These are phyloP conservation scores for Pelodiscus sinensis DNA, from an alignment of 2,113 vertebrate genomes.

Conservation along the genomic window DNA sequence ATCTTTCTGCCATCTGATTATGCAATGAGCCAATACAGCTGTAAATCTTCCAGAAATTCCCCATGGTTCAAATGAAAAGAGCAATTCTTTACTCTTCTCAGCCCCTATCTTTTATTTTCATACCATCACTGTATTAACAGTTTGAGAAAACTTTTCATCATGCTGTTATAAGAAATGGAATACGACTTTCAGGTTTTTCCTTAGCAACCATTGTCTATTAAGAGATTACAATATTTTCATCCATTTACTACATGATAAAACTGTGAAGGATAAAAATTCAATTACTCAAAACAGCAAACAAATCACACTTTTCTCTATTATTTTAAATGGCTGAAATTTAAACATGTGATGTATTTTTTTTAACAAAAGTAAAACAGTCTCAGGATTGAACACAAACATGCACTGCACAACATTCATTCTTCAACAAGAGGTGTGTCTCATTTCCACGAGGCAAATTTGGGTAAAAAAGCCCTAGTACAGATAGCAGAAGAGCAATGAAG, in stretches of 20 bases:
- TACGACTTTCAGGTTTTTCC: slow-evolving; percentile 76
- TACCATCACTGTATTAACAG: slow-evolving; percentile 78
- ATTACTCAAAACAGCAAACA: slow-evolving; percentile 21
- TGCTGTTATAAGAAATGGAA: slow-evolving; percentile 78
- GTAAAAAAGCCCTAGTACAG: background rate
- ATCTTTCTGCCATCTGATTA: slow-evolving; percentile 80
- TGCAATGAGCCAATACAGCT: slow-evolving; percentile 81
- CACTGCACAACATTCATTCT: background rate
- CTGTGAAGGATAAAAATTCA: slow-evolving; percentile 20
- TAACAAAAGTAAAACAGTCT: slow-evolving; percentile 17
- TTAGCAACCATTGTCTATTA: slow-evolving; percentile 75
- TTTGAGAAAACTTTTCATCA: slow-evolving; percentile 83
- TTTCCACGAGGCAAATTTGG: background rate
- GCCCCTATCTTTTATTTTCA: slow-evolving; percentile 73
- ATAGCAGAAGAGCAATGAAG: background rate
- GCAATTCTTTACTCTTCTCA: slow-evolving; percentile 80
- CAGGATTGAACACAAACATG: background rate
- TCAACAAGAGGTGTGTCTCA: background rate
- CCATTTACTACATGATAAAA: slow-evolving; percentile 23
- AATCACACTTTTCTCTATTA: background rate
- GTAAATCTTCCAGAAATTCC: slow-evolving; percentile 80
- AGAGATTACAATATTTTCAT: slow-evolving; percentile 55
- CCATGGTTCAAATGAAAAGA: slow-evolving; percentile 73
- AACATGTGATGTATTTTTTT: slow-evolving; percentile 5
- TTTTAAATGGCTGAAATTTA: slow-evolving; percentile 35